Evolutionary conservation across 2,888 invertebrate genomes (phyloP).

Genomic region (Auanema sp.): DNA sequence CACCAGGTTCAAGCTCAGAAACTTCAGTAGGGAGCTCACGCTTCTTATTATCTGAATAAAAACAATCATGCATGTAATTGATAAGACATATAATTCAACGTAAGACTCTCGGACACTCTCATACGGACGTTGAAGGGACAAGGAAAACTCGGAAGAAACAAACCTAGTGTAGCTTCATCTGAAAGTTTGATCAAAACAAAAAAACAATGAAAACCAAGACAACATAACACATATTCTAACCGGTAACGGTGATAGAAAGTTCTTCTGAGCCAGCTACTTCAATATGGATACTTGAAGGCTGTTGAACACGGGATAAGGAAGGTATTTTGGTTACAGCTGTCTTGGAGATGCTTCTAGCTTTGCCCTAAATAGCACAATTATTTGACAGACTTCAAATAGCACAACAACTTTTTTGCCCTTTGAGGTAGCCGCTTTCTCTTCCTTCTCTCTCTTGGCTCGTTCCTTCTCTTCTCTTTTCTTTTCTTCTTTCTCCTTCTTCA

Average conservation of each 20-base stretch:
- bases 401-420: constrained; percentile 41
- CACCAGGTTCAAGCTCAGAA: constrained; percentile 49
- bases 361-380: constrained; percentile 27
- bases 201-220: neutral
- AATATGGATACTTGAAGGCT: constrained; percentile 52
- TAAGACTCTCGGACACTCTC: constrained; percentile 12
- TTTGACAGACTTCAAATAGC: neutral
- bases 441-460: constrained; percentile 56
- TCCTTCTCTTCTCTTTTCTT: constrained; percentile 51
- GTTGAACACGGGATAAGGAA: constrained; percentile 56
- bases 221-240: constrained; percentile 28
- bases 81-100: constrained; percentile 1
- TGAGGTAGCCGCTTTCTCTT: constrained; percentile 45
- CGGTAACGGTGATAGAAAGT: constrained; percentile 51
- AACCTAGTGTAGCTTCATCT: neutral
- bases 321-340: constrained; percentile 56
- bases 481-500: constrained; percentile 45
- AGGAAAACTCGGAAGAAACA: constrained; percentile 5
- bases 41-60: constrained; percentile 49
- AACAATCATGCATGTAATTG: neutral
- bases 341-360: constrained; percentile 32
- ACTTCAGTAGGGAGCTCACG: constrained; percentile 46
- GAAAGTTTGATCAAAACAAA: constrained; percentile 11
- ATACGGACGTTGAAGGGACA: constrained; percentile 7
- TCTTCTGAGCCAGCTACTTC: constrained; percentile 48